Percentiles rank a stretch among this genome's conserved stretches.
Evolutionary conservation across 2,797 vertebrate genomes (phyloP).

Genomic region (Lutjanus argentimaculatus): DNA sequence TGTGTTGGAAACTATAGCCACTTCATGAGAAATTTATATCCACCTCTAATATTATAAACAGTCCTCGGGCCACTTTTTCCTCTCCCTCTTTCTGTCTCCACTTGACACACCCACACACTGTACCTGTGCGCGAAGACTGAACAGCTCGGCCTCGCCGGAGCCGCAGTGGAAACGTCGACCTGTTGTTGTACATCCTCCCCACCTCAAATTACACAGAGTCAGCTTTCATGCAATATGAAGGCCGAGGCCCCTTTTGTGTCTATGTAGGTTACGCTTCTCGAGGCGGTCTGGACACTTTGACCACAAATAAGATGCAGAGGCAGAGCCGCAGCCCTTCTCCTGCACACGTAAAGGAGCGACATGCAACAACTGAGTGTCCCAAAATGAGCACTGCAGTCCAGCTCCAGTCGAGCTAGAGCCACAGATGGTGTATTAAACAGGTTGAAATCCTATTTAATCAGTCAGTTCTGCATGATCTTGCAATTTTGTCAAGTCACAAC

Average conservation of each 20-base stretch:
- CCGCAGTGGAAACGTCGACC: slow-evolving; percentile 48
- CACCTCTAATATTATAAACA: slow-evolving; percentile 68
- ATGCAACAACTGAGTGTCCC: no score
- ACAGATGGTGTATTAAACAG: no score
- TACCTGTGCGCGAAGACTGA: slow-evolving; percentile 43
- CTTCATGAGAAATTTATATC: slow-evolving; percentile 80
- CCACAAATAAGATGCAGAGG: background rate
- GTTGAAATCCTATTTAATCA: no score
- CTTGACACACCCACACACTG: slow-evolving; percentile 65
- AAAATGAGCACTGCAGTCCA: no score
- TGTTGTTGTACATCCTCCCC: slow-evolving; percentile 58
- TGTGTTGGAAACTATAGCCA: slow-evolving; percentile 74
- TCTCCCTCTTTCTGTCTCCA: slow-evolving; percentile 42
- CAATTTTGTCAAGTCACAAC: no score
- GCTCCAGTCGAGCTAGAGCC: no score
- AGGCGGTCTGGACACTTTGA: slow-evolving; percentile 16
- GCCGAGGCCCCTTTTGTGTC: slow-evolving; percentile 46
- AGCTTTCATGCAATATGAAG: slow-evolving; percentile 59
- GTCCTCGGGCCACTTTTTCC: slow-evolving; percentile 45
- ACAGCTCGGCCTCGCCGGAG: slow-evolving; percentile 15
- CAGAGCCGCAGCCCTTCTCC: background rate
- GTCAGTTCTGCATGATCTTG: no score
- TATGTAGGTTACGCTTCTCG: slow-evolving; percentile 33
- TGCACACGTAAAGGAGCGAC: background rate
- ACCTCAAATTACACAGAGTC: slow-evolving; percentile 68